Evolutionary conservation across 1,140 invertebrate species (phyloP), one percentile per base, ranked within the genome.

Genomic region (Doryteuthis pealeii): DNA sequence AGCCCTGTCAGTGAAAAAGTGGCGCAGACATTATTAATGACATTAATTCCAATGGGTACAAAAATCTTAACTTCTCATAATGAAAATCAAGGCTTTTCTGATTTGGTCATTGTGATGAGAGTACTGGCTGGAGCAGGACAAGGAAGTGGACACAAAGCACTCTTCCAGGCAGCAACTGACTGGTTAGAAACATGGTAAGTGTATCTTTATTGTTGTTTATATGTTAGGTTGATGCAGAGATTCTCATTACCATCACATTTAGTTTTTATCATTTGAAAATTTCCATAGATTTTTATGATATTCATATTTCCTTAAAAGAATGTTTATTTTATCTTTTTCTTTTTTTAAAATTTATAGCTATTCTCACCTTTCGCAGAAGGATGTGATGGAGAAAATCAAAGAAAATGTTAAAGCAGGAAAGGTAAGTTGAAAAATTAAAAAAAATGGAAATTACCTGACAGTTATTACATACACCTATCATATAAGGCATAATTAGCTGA

Each of bases 111-210:
- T 76, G 92, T 95, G 6, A 87, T 90, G 88, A 93, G 94, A 3
- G 94, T 92, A 2, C 87, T 97, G 73, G 95, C 95, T 0, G 93
- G 95, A 84, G 93, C 93, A 40, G 92, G 94, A 12, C 90, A 91
- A 14, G 86, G 88, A 0, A 92, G 92, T 32, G 94, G 95, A 0
- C 95, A 97, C 86, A 86, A 91, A 1, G 89, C 91, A 30, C 85
- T 97, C 5, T 96, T 97, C 82, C 91, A 92, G 76, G 93, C 94
- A 5, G 91, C 93, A 0, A 91, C 93, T 10, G 88, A 90, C 31
- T 97, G 95, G 95, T 89, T 97, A 30, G 83, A 88, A 70, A 73
- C 85, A 54, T 90, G 89, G 89, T 90, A 78, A 80, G 82, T 77
- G 45, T 28, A 28, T 1, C 14, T 67, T 67, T 67, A 14, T 14